Evolutionary conservation across 2,888 invertebrate genomes (phyloP).

Genomic region (Lepidonotus clava): DNA sequence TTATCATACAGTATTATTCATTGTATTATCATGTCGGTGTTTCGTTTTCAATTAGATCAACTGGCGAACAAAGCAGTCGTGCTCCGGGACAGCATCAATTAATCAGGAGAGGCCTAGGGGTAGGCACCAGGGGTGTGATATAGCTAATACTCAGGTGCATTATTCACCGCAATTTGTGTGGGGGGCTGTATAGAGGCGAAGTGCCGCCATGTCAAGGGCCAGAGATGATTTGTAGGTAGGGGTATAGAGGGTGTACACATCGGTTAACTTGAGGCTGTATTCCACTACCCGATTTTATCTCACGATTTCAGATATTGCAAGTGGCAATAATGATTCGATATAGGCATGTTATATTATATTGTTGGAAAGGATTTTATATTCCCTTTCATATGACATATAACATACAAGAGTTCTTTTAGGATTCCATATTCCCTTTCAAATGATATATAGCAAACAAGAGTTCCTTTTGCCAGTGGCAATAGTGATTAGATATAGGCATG

Average conservation of each 20-base stretch:
- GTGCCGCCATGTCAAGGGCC: slow-evolving; percentile 30
- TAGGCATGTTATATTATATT: too few relatives aligned
- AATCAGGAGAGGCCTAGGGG: slow-evolving; percentile 27
- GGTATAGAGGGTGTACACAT: not conserved
- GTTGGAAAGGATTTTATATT: too few relatives aligned
- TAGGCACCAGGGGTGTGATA: slow-evolving; percentile 43
- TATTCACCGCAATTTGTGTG: not conserved
- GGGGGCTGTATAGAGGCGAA: not conserved
- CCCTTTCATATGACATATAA: too few relatives aligned
- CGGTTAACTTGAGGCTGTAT: too few relatives aligned
- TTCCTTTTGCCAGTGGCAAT: too few relatives aligned
- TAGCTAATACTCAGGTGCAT: slow-evolving; percentile 29
- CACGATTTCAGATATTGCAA: too few relatives aligned
- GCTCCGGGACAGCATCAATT: slow-evolving; percentile 38
- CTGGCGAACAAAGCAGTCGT: not conserved
- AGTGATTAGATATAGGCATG: too few relatives aligned
- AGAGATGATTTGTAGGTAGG: slow-evolving; percentile 28
- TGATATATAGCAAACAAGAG: too few relatives aligned
- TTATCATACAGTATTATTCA: slow-evolving; percentile 32
- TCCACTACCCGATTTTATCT: too few relatives aligned
- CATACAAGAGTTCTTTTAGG: too few relatives aligned
- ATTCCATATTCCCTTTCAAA: too few relatives aligned
- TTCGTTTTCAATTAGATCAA: slow-evolving; percentile 51
- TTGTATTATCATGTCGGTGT: slow-evolving; percentile 29
- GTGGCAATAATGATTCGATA: too few relatives aligned